These are phyloP conservation scores for Pionites leucogaster DNA, from an alignment of 2,113 vertebrate species.

Conservation along the genomic window DNA sequence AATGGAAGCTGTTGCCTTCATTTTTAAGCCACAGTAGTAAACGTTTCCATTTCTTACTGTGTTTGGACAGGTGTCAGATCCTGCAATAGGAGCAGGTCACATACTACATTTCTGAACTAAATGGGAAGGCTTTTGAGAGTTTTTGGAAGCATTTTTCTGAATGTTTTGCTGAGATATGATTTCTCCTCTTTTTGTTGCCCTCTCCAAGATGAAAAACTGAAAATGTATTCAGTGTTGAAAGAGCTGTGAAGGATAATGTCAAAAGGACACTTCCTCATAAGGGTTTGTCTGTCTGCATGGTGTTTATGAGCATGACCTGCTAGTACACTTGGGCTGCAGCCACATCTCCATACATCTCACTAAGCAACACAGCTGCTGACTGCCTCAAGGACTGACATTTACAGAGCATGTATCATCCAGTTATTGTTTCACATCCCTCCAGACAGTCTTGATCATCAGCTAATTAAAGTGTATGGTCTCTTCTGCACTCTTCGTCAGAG, in stretches of 20 bases:
- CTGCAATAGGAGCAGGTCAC: not conserved
- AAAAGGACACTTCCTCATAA: not conserved
- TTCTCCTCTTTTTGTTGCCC: not conserved
- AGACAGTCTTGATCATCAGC: not conserved
- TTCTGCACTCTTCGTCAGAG: not conserved
- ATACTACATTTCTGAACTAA: not conserved
- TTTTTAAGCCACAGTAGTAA: not conserved
- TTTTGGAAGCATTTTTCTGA: not conserved
- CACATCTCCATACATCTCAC: not conserved
- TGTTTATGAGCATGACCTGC: not conserved
- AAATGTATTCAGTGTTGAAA: not conserved
- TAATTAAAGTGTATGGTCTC: not conserved
- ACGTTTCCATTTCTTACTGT: not conserved
- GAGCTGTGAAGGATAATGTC: not conserved
- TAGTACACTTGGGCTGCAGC: not conserved
- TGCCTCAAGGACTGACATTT: conserved; percentile 3
- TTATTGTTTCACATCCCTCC: conserved; percentile 1
- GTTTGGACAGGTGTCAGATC: not conserved
- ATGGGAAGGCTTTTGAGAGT: not conserved
- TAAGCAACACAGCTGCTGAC: not conserved
- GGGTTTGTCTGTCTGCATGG: not conserved
- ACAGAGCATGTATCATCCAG: not conserved
- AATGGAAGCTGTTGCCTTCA: not conserved
- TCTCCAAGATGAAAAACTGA: not conserved
- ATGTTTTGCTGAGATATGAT: not conserved